These are phyloP conservation scores for Enteromius viviparus DNA, from an alignment of 2,797 vertebrate species.

Conservation along the genomic window DNA sequence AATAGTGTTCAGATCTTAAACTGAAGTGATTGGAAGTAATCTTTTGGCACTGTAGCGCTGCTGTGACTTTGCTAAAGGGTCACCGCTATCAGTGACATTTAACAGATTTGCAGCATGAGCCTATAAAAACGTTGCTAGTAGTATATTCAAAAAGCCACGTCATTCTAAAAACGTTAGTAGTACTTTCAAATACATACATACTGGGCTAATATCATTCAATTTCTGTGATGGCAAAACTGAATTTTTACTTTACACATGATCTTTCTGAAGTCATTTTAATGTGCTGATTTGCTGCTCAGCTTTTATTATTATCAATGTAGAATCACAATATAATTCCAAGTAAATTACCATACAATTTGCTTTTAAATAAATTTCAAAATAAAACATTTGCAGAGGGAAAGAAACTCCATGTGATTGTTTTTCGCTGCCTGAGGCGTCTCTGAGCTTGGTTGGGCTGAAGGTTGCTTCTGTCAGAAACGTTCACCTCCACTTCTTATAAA, in stretches of 20 bases:
- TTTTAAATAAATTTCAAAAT: not conserved
- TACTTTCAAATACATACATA: not conserved
- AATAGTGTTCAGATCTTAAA: constrained; percentile 54
- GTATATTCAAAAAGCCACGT: constrained; percentile 1
- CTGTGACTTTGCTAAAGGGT: constrained; percentile 35
- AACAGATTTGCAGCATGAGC: constrained; percentile 44
- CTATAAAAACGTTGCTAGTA: constrained; percentile 2
- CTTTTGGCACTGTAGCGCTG: constrained; percentile 56
- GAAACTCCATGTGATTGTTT: not conserved
- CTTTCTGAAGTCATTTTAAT: not conserved
- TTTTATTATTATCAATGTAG: not conserved
- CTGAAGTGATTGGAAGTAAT: constrained; percentile 51
- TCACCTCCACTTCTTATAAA: constrained; percentile 9
- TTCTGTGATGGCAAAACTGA: not conserved
- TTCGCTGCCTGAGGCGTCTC: not conserved
- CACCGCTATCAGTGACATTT: constrained; percentile 57
- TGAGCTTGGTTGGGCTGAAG: constrained; percentile 8
- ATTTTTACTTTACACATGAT: not conserved
- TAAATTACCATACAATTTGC: not conserved
- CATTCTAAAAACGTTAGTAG: not conserved
- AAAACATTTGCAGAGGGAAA: not conserved
- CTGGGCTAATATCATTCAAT: not conserved
- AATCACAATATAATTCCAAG: not conserved
- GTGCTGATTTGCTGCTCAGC: not conserved
- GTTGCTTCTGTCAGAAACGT: constrained; percentile 28